Evolutionary conservation across 2,888 invertebrate genomes (phyloP), one percentile per base, ranked within the genome.

Genomic region (Dinocampus coccinellae): DNA sequence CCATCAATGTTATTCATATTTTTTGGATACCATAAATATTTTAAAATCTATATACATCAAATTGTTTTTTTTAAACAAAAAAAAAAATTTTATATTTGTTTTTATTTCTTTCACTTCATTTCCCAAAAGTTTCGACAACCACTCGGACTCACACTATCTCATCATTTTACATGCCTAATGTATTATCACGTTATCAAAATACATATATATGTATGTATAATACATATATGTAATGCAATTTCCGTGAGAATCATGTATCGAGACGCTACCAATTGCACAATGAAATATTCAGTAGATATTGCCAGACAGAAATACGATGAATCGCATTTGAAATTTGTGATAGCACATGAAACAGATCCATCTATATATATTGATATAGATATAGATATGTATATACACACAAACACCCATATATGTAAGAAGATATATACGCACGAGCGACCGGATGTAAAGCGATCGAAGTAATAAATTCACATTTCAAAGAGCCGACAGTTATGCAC

Each of bases 261-360:
- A 57, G 53, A 57, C 63, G 74, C 69, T 65, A 20, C 73, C 70
- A 71, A 74, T 74, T 73, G 29, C 66, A 70, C 73, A 73, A 58
- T 72, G 70, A 71, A 76, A 73, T 76, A 76, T 76, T 76, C 70
- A 76, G 74, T 70, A 70, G 76, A 73, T 73, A 61, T 72, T 62
- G n/a, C n/a, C 26, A 42, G 16, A 42, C 52, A 34, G 58, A 58
- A 58, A 34, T 13, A 29, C 57, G n/a, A 34, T 26, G 26, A 29
- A 34, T 58, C n/a, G 53, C 69, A 69, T 75, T 66, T 74, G 72
- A 75, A 77, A 77, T 76, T 77, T 72, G 75, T 77, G 75, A 77
- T 74, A 72, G 72, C 71, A 74, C 39, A n/a, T 10, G n/a, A n/a
- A 29, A 29, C 29, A 29, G 53, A 42, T 42, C 2, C 11, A 3